Percentiles rank a stretch among this genome's conserved stretches.
phyloP scores from a whole-genome alignment of 2,797 vertebrate species.

The Acipenser oxyrinchus region DNA sequence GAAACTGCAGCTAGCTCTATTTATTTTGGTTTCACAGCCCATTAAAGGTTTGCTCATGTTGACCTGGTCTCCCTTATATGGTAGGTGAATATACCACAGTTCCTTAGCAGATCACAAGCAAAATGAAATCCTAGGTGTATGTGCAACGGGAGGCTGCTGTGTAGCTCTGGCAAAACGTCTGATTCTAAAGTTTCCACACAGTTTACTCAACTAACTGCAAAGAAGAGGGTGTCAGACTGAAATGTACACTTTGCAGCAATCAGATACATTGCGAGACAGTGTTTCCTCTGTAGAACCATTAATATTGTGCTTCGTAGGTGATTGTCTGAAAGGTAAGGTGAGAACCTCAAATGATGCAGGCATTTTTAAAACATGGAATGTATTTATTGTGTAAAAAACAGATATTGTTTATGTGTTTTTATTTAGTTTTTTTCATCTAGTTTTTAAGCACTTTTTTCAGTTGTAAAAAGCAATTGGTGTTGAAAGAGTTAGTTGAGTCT shows the following conservation, averaged over 20 bases:
- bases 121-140: constrained; percentile 55
- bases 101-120: constrained; percentile 36
- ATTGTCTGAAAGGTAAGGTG: constrained; percentile 22
- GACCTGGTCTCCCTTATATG: constrained; percentile 62
- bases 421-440: too few species aligned
- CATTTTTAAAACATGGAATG: neutral
- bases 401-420: too few species aligned
- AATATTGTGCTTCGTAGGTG: neutral
- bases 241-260: constrained; percentile 14
- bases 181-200: constrained; percentile 39
- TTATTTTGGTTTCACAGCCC: constrained; percentile 50
- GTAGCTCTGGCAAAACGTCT: constrained; percentile 29
- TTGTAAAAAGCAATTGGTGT: too few species aligned
- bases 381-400: neutral
- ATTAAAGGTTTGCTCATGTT: constrained; percentile 51
- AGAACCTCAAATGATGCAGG: neutral
- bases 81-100: constrained; percentile 43
- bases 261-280: constrained; percentile 43
- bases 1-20: constrained; percentile 42
- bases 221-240: constrained; percentile 19
- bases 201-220: constrained; percentile 26
- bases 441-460: too few species aligned
- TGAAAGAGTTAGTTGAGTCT: too few species aligned
- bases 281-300: constrained; percentile 35
- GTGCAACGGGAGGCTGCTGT: constrained; percentile 32